phyloP scores from a whole-genome alignment of 2,797 vertebrate species.

The Etheostoma nigrum region DNA sequence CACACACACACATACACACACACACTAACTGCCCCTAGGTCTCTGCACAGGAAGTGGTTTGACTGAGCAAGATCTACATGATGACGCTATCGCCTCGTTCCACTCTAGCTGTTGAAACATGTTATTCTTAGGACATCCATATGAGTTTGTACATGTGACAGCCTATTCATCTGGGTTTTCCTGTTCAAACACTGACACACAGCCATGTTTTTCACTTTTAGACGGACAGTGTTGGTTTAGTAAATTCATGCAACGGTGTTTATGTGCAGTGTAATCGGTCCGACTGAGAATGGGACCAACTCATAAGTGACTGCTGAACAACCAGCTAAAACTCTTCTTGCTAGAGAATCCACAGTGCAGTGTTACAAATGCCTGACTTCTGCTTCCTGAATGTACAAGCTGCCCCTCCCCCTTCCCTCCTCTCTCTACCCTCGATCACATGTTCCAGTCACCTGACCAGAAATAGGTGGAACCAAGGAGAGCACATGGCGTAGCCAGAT shows the following conservation, averaged over 20 bases:
- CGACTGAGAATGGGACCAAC: conserved; percentile 11
- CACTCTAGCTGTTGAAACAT: conserved; percentile 43
- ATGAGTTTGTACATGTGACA: conserved; percentile 44
- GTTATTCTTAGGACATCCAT: conserved; percentile 36
- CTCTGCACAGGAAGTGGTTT: conserved; percentile 79
- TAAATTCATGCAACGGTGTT: conserved; percentile 36
- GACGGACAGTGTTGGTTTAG: conserved; percentile 9
- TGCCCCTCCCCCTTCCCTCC: conserved; percentile 1
- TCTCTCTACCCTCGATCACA: conserved; percentile 53
- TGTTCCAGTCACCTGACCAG: conserved; percentile 77
- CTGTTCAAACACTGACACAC: conserved; percentile 12
- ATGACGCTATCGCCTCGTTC: conserved; percentile 51
- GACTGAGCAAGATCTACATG: conserved; percentile 54
- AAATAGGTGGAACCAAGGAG: conserved; percentile 62
- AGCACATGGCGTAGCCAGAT: conserved; percentile 78
- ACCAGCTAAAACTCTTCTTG: conserved; percentile 39
- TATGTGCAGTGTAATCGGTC: conserved; percentile 23
- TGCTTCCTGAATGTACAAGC: conserved; percentile 56
- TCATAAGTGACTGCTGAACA: conserved; percentile 35
- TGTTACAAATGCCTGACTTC: conserved; percentile 48
- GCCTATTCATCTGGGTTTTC: conserved; percentile 32
- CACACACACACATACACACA: too few relatives aligned
- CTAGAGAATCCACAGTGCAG: conserved; percentile 42
- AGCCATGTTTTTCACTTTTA: conserved; percentile 19
- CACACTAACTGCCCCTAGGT: conserved; percentile 53